These are phyloP conservation scores for Scotopteryx bipunctaria DNA, from an alignment of 2,888 invertebrate genomes.

Conservation along the genomic window DNA sequence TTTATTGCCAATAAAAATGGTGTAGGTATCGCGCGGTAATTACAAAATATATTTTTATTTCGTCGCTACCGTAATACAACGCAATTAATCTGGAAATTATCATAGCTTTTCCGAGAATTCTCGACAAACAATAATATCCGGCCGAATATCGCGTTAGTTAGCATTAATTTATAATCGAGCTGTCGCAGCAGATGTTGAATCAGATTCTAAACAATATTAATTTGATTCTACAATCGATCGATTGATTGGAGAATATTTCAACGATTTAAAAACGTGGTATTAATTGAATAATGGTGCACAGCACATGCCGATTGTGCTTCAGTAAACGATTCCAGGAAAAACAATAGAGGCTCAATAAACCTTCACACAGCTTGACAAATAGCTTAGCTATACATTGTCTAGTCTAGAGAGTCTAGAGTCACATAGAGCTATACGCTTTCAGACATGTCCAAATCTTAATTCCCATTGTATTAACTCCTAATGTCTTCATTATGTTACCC, in stretches of 20 bases:
- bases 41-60: conserved; percentile 53
- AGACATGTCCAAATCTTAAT: conserved; percentile 39
- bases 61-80: conserved; percentile 40
- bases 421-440: conserved; percentile 43
- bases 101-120: conserved; percentile 53
- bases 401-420: conserved; percentile 59
- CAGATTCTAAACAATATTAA: conserved; percentile 46
- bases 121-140: conserved; percentile 69
- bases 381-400: conserved; percentile 61
- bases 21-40: conserved; percentile 52
- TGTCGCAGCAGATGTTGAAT: conserved; percentile 66
- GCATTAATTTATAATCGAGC: conserved; percentile 62
- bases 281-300: conserved; percentile 42
- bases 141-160: conserved; percentile 54
- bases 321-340: conserved; percentile 49
- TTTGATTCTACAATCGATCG: conserved; percentile 22
- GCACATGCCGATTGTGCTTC: conserved; percentile 39
- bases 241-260: conserved; percentile 17
- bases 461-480: neutral
- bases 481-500: conserved; percentile 1
- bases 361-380: conserved; percentile 49
- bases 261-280: conserved; percentile 27
- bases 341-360: conserved; percentile 55
- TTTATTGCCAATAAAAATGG: conserved; percentile 73
- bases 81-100: conserved; percentile 55